Percentiles rank a stretch among this genome's conserved stretches.
These are phyloP conservation scores for Luscinia luscinia DNA, from an alignment of 2,797 vertebrate genomes.

Conservation along the genomic window DNA sequence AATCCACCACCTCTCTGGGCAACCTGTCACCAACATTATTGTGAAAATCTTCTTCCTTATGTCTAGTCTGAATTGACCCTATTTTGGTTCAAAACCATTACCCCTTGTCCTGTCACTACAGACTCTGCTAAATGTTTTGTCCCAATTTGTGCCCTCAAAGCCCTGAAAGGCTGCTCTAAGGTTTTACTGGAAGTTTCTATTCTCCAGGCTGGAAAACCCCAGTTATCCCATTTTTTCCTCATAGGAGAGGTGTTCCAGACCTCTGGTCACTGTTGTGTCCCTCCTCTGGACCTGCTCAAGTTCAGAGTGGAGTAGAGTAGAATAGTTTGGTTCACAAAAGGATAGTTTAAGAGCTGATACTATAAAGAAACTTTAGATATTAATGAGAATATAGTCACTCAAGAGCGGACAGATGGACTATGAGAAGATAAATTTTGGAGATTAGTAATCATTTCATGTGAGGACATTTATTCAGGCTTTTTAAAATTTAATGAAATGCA, in stretches of 20 bases:
- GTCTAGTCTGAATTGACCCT: background rate
- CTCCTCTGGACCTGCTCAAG: background rate
- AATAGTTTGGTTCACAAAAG: background rate
- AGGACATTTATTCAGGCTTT: background rate
- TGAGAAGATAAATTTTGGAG: background rate
- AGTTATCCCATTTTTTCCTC: background rate
- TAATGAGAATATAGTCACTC: background rate
- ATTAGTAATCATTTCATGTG: background rate
- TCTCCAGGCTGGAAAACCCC: background rate
- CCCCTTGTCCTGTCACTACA: accelerated
- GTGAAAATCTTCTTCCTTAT: background rate
- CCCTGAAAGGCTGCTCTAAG: accelerated
- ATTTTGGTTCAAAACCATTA: background rate
- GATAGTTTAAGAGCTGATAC: background rate
- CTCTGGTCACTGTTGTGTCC: background rate
- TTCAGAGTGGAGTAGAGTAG: accelerated
- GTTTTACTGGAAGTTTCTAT: background rate
- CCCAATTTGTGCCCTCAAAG: background rate
- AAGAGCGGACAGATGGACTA: background rate
- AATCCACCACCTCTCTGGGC: background rate
- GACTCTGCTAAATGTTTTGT: background rate
- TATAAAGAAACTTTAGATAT: background rate
- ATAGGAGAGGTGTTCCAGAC: background rate
- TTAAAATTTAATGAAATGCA: background rate
- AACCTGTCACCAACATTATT: accelerated